Base-by-base conservation (phyloP, 1,140 invertebrate species). In the Chrysopa pallens region DNA sequence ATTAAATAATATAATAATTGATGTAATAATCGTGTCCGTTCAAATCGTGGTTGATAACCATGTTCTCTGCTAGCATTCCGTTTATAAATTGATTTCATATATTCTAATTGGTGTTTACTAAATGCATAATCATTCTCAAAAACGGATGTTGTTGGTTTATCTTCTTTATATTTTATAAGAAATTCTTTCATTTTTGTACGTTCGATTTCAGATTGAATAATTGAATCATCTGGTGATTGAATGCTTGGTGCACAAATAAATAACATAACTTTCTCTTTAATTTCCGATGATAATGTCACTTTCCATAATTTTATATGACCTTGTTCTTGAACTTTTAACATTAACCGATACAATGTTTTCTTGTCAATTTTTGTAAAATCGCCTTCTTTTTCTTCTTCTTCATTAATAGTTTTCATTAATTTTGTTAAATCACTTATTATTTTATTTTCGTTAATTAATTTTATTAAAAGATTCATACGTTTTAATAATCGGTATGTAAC, bases 1-100 rank as follows among this genome's bases (percentile, higher is more conserved):
- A 78, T 61, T 6, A 85, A 50, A 54, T 84, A 84, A 56, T 67
- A 83, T 0, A 87, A 49, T 38, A 79, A 67, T 45, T 73, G 61
- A 50, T 88, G 82, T 12, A 87, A 48, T 11, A 69, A 58, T 47
- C 71, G 59, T 60, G 80, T 73, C 28, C 80, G 61, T 3, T 75
- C 54, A 49, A 84, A 80, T 58, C 84, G 86, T 0, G 81, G 80
- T 23, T 41, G 38, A 27, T 40, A 46, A 12, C 57, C 57, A 36
- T 55, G 53, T 1, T 39, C 27, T 39, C 42, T 50, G n/a, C 49
- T 50, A n/a, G 44, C 38, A 15, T 39, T 44, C n/a, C 33, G 35
- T 38, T 47, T 41, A 28, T 45, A 42, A 39, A 42, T 45, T n/a
- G 43, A 49, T 28, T 14, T 43, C 33, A 45, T 39, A 48, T 46